Evolutionary conservation across 92 coral and sea anemone genomes (phyloP), one percentile per base, ranked within the genome.

Genomic region (Epizoanthus ramosus): DNA sequence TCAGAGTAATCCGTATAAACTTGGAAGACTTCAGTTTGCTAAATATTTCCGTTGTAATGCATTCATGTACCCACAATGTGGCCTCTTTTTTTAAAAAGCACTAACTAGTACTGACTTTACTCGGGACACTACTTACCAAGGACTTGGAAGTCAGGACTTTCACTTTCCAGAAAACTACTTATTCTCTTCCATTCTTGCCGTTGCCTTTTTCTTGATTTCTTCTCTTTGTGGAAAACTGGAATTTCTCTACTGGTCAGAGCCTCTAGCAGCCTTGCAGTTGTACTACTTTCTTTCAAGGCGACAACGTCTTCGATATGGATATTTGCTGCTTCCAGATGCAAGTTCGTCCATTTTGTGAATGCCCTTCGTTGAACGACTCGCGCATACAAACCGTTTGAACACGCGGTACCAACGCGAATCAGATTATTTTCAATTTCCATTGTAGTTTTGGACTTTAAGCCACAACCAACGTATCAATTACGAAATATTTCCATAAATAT

Each of bases 301-400:
- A 85, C 14, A 28, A 96, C 76, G 69, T 96, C 99, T 22, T 87
- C 91, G 3, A 96, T 63, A n/a, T 85, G 87, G 72, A 83, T 74
- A 56, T 81, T 85, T 23, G 84, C 75, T 22, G 75, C 70, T 33
- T 82, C 28, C 70, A 96, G 67, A 54, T 91, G 89, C 19, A 86
- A 71, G 80, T 96, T 96, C 64, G 81, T 71, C 99, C 99, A 96
- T 83, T 94, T 96, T 58, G 99, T 94, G 75, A 96, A 92, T 13
- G 96, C 92, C 47, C 99, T 80, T 28, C 98, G 85, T 17, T 92
- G 93, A 71, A 92, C 84, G 60, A 94, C 91, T 74, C 91, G 81
- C 81, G 83, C 57, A 63, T 93, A 91, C 19, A 77, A 22, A 22
- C 25, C 23, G 35, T 61, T 77, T 77, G 82, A 77, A 70, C 82